These are phyloP conservation scores for Florisuga fusca DNA, from an alignment of 2,797 vertebrate genomes.

Conservation along the genomic window DNA sequence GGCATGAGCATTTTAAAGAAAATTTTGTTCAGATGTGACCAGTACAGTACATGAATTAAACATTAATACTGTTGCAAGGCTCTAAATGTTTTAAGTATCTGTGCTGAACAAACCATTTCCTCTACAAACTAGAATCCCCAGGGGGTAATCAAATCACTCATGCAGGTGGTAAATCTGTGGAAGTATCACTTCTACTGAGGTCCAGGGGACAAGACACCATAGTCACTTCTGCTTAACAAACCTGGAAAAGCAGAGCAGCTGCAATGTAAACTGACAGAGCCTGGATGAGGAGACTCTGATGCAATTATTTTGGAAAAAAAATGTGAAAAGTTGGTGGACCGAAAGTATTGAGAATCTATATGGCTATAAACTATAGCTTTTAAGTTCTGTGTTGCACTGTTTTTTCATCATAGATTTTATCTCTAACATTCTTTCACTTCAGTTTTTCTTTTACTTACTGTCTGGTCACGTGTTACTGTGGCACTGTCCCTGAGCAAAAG, in stretches of 20 bases:
- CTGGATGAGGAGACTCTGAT: not conserved
- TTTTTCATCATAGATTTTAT: not conserved
- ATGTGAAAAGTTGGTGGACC: not conserved
- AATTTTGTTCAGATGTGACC: not conserved
- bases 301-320: not conserved
- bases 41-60: not conserved
- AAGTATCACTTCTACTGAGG: not conserved
- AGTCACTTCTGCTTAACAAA: not conserved
- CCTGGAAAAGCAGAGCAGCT: not conserved
- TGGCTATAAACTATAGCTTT: not conserved
- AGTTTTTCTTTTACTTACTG: not conserved
- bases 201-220: not conserved
- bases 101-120: not conserved
- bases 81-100: not conserved
- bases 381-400: not conserved
- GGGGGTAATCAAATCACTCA: not conserved
- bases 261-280: not conserved
- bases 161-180: constrained; percentile 23
- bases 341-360: not conserved
- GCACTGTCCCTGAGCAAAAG: not conserved
- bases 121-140: not conserved
- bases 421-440: not conserved
- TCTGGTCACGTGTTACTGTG: not conserved
- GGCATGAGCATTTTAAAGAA: not conserved
- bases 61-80: not conserved